phyloP scores from a whole-genome alignment of 2,888 invertebrate genomes.

The Bedellia somnulentella region DNA sequence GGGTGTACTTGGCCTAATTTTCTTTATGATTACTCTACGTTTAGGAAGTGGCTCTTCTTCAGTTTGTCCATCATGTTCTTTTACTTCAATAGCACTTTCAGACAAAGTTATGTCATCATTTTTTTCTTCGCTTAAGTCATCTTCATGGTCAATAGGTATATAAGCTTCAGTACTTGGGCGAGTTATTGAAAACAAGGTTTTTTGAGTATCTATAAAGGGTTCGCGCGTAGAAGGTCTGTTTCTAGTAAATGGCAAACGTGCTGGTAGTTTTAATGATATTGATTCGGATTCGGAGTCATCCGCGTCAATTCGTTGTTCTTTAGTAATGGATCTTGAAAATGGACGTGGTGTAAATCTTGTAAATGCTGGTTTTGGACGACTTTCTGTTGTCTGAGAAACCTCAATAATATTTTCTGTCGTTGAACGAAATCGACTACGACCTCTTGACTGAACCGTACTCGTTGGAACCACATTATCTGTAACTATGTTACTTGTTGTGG shows the following conservation, averaged over 20 bases:
- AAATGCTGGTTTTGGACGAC: constrained; percentile 28
- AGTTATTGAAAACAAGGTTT: not conserved
- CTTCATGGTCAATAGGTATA: constrained; percentile 13
- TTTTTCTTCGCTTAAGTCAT: constrained; percentile 31
- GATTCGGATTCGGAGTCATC: not conserved
- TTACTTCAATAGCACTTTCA: constrained; percentile 51
- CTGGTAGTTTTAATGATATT: constrained; percentile 19
- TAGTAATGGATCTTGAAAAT: constrained; percentile 20
- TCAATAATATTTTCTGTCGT: constrained; percentile 23
- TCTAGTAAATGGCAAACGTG: constrained; percentile 30
- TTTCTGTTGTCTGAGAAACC: constrained; percentile 14
- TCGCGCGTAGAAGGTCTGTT: constrained; percentile 16
- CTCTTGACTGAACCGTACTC: too few relatives aligned
- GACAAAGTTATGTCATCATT: constrained; percentile 43
- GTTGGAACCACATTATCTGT: constrained; percentile 42
- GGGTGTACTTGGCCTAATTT: constrained; percentile 19
- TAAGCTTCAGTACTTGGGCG: not conserved
- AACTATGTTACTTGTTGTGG: constrained; percentile 33
- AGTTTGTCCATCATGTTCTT: constrained; percentile 34
- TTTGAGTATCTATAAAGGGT: not conserved
- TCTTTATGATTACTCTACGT: constrained; percentile 23
- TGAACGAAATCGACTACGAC: constrained; percentile 25
- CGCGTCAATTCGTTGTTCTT: not conserved
- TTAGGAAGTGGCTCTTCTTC: constrained; percentile 9
- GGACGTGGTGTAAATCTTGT: constrained; percentile 46